Conservation (phyloP, 2,888 invertebrate genomes). For the Cosmia trapezina region DNA sequence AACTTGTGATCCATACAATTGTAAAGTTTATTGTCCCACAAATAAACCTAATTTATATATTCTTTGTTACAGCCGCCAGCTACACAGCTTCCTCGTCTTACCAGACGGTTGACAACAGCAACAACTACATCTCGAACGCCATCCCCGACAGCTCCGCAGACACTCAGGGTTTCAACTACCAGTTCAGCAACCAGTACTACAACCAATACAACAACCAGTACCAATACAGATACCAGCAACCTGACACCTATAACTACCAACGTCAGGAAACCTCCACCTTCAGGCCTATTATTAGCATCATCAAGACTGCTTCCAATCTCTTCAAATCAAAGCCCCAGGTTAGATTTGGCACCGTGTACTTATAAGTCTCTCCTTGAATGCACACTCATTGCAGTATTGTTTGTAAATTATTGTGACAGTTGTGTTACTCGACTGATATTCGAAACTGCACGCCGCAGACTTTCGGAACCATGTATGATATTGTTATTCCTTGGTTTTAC, state of each 20-base stretch:
- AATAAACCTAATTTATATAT: constrained; percentile 51
- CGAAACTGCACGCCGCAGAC: constrained; percentile 78
- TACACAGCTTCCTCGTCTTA: constrained; percentile 84
- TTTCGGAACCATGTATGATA: constrained; percentile 86
- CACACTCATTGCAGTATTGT: constrained; percentile 81
- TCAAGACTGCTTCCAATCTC: constrained; percentile 85
- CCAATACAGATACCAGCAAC: constrained; percentile 74
- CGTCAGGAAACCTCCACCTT: constrained; percentile 82
- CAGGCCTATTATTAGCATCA: constrained; percentile 86
- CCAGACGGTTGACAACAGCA: constrained; percentile 83
- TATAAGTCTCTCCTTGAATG: constrained; percentile 71
- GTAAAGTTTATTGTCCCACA: constrained; percentile 14
- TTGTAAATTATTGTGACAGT: constrained; percentile 86
- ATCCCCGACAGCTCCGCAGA: constrained; percentile 89
- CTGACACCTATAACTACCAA: constrained; percentile 75
- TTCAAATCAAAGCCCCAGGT: constrained; percentile 86
- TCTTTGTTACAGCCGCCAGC: constrained; percentile 82
- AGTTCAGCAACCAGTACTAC: constrained; percentile 80
- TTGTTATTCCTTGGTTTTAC: constrained; percentile 90
- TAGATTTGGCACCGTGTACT: constrained; percentile 85
- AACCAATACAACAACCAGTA: constrained; percentile 85
- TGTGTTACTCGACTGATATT: constrained; percentile 89
- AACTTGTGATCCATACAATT: not conserved
- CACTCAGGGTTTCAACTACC: constrained; percentile 82
- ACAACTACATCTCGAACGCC: constrained; percentile 89